Evolutionary conservation across 2,888 invertebrate genomes (phyloP).

Genomic region (Nymphalis polychloros): DNA sequence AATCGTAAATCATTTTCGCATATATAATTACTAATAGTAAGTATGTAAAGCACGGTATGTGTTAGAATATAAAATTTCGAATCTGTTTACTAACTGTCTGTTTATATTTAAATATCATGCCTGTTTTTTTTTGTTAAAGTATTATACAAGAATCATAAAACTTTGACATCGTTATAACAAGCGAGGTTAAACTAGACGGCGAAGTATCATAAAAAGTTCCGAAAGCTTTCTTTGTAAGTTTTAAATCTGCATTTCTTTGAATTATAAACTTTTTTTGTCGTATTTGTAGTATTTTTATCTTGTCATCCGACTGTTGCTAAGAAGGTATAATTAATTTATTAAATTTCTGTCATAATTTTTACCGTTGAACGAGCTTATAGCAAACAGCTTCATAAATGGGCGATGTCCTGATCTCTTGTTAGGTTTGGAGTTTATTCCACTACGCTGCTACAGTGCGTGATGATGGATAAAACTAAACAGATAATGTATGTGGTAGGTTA

Average conservation of each 20-base stretch:
- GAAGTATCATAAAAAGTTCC: constrained; percentile 2
- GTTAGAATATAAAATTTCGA: neutral
- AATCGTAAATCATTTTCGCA: too few species aligned
- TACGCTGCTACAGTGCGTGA: too few species aligned
- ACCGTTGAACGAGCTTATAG: too few species aligned
- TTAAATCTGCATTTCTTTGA: constrained; percentile 7
- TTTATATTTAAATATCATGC: neutral
- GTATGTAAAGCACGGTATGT: too few species aligned
- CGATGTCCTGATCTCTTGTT: too few species aligned
- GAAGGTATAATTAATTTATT: too few species aligned
- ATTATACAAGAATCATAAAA: constrained; percentile 4
- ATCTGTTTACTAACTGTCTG: neutral
- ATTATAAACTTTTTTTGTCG: neutral
- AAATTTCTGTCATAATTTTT: too few species aligned
- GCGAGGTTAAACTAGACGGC: constrained; percentile 5
- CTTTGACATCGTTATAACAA: constrained; percentile 10
- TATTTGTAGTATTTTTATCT: neutral
- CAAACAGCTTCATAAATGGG: too few species aligned
- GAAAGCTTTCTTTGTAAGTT: neutral
- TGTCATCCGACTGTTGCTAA: neutral
- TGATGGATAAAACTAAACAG: too few species aligned
- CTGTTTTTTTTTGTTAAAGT: neutral
- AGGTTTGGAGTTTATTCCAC: too few species aligned
- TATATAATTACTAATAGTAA: too few species aligned
- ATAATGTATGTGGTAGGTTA: too few species aligned